Conservation (phyloP, 2,797 vertebrate genomes). For the Clarias pachynema region DNA sequence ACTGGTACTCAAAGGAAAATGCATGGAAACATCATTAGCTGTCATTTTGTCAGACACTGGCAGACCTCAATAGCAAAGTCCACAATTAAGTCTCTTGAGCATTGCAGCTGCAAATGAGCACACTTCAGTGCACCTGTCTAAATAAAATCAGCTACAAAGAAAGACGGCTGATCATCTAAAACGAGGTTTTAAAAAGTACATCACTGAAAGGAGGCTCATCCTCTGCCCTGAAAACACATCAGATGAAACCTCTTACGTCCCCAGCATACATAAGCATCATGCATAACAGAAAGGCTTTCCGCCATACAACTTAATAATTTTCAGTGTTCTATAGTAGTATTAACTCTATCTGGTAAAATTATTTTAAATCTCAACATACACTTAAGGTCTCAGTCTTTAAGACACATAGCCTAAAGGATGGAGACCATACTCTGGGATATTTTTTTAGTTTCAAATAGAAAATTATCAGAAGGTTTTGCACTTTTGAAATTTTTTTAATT, state of each 20-base stretch:
- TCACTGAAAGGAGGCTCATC: not conserved
- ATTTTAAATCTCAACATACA: not conserved
- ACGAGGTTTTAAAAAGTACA: not conserved
- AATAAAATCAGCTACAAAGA: conserved; percentile 5
- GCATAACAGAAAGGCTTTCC: not conserved
- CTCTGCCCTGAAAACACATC: not conserved
- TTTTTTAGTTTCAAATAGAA: not conserved
- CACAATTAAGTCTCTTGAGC: conserved; percentile 33
- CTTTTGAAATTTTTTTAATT: too few species aligned
- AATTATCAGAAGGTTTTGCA: not conserved
- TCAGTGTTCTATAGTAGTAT: not conserved
- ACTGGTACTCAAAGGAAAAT: not conserved
- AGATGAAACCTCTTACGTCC: not conserved
- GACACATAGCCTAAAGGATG: not conserved
- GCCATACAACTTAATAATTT: not conserved
- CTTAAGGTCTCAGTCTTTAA: not conserved
- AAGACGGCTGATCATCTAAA: conserved; percentile 19
- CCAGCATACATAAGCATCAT: not conserved
- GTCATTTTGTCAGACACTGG: conserved; percentile 11
- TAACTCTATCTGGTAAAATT: not conserved
- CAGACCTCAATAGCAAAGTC: conserved; percentile 24
- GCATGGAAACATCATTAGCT: conserved; percentile 26
- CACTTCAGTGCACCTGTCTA: conserved; percentile 31
- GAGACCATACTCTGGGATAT: not conserved
- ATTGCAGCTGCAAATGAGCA: conserved; percentile 24